phyloP scores from a whole-genome alignment of 2,797 vertebrate genomes.

The Amniataba percoides region DNA sequence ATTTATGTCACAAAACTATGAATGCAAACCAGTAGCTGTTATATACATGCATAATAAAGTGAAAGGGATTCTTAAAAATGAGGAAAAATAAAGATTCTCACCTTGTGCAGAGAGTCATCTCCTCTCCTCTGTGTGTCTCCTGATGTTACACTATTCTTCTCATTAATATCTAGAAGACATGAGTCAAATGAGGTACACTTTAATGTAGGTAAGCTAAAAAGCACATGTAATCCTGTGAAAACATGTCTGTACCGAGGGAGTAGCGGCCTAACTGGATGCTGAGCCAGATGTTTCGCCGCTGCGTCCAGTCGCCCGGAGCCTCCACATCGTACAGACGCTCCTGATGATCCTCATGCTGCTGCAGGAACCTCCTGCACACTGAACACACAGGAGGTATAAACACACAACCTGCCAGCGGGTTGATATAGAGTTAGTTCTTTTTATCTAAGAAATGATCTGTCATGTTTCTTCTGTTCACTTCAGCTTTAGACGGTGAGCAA shows the following conservation, averaged over 20 bases:
- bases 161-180: conserved; percentile 17
- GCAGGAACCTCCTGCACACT: conserved; percentile 92
- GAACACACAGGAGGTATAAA: conserved; percentile 35
- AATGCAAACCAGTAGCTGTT: neutral
- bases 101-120: conserved; percentile 4
- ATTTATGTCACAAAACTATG: neutral
- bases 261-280: conserved; percentile 83
- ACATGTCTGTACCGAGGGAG: conserved; percentile 51
- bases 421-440: too few species aligned
- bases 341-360: conserved; percentile 78
- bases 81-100: neutral
- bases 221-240: neutral
- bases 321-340: conserved; percentile 92
- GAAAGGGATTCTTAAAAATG: neutral
- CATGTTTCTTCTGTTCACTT: neutral
- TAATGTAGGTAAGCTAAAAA: neutral
- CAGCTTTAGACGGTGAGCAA: neutral
- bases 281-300: conserved; percentile 92
- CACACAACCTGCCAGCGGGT: neutral
- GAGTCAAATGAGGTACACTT: neutral
- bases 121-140: neutral
- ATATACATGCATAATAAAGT: neutral
- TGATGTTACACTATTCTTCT: neutral
- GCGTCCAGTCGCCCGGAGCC: conserved; percentile 90
- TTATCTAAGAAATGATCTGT: neutral